Conservation (phyloP, 2,113 vertebrate genomes). For the Myrmecobius fasciatus region DNA sequence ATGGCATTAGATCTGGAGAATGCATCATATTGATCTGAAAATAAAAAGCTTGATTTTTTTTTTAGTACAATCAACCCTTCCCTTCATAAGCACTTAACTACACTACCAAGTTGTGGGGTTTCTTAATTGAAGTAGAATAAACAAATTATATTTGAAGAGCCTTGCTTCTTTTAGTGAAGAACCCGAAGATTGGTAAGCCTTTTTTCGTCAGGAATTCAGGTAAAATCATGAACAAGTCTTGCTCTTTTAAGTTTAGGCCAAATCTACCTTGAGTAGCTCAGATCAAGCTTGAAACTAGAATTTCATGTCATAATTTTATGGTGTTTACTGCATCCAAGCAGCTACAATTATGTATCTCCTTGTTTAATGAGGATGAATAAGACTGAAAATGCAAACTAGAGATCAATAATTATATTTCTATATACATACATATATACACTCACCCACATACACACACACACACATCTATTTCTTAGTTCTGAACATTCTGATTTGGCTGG, state of each 20-base stretch:
- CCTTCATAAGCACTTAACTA: slow-evolving; percentile 82
- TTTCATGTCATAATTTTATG: slow-evolving; percentile 64
- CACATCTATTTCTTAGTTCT: not conserved
- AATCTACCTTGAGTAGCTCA: slow-evolving; percentile 67
- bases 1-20: slow-evolving; percentile 81
- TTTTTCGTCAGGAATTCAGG: slow-evolving; percentile 77
- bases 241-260: slow-evolving; percentile 79
- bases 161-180: slow-evolving; percentile 83
- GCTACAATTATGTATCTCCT: slow-evolving; percentile 64
- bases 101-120: slow-evolving; percentile 77
- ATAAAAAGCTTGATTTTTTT: slow-evolving; percentile 82
- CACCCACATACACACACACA: not conserved
- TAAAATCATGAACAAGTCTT: slow-evolving; percentile 81
- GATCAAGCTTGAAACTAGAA: slow-evolving; percentile 66
- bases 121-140: slow-evolving; percentile 80
- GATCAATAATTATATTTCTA: slow-evolving; percentile 7
- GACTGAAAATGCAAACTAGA: slow-evolving; percentile 74
- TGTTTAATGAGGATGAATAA: slow-evolving; percentile 58
- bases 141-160: slow-evolving; percentile 79
- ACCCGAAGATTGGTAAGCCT: slow-evolving; percentile 71
- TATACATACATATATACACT: not conserved
- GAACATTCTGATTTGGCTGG: slow-evolving; percentile 49
- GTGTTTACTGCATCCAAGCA: slow-evolving; percentile 72
- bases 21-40: slow-evolving; percentile 86
- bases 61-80: slow-evolving; percentile 77